Conservation (phyloP, 2,888 invertebrate genomes). For the Enchytraeus crypticus region DNA sequence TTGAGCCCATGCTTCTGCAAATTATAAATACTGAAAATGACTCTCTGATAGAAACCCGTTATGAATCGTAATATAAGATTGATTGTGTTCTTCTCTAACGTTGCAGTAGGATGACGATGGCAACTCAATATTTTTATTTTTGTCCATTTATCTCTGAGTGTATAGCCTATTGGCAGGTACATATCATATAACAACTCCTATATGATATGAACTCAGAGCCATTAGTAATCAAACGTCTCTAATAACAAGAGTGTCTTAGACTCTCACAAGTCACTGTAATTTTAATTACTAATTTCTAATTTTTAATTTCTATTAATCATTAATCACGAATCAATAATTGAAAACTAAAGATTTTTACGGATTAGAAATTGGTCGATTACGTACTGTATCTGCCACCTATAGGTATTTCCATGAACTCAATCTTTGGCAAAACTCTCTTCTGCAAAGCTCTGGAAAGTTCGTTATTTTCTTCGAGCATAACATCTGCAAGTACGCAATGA, state of each 20-base stretch:
- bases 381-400: slow-evolving; percentile 60
- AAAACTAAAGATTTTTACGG: no score
- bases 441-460: slow-evolving; percentile 61
- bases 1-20: slow-evolving; percentile 46
- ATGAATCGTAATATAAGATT: no score
- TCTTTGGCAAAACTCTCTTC: slow-evolving; percentile 74
- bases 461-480: slow-evolving; percentile 68
- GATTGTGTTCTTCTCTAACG: no score
- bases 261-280: no score
- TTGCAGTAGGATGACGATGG: no score
- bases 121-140: neutral
- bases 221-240: neutral
- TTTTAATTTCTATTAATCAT: no score
- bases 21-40: slow-evolving; percentile 9
- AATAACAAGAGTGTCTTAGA: no score
- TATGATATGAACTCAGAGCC: neutral
- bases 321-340: no score
- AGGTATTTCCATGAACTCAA: slow-evolving; percentile 78
- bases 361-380: no score
- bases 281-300: no score
- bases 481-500: slow-evolving; percentile 2
- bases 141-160: neutral
- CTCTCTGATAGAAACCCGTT: neutral
- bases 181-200: no score
- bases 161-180: no score